A percentile compares a stretch with the other conserved stretches of the same genome.
Evolutionary conservation across 2,888 invertebrate species (phyloP).

Genomic region (Lymantria dispar): DNA sequence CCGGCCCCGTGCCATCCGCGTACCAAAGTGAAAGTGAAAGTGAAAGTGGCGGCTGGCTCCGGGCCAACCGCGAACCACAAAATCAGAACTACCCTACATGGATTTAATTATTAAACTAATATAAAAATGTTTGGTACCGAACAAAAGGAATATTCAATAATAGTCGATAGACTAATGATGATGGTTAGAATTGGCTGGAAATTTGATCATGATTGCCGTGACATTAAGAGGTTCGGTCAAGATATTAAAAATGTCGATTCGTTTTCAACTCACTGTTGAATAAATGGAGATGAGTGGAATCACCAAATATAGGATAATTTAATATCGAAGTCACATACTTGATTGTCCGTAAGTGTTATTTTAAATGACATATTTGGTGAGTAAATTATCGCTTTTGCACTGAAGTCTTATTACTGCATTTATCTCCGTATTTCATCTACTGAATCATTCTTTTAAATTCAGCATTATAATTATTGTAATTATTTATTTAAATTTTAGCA

Average conservation of each 20-base stretch:
- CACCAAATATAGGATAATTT: conserved; percentile 48
- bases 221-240: not conserved
- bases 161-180: no score
- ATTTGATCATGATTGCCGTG: not conserved
- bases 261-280: conserved; percentile 25
- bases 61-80: no score
- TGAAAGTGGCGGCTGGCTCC: no score
- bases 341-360: conserved; percentile 29
- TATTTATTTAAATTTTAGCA: not conserved
- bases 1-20: no score
- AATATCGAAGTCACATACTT: conserved; percentile 43
- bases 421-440: conserved; percentile 24
- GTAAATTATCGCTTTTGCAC: conserved; percentile 39
- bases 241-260: conserved; percentile 1
- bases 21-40: no score
- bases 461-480: conserved; percentile 18
- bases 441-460: conserved; percentile 11
- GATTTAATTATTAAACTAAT: no score
- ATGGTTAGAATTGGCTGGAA: no score
- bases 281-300: conserved; percentile 26
- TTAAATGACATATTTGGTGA: conserved; percentile 30
- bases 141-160: no score
- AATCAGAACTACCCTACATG: no score
- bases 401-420: conserved; percentile 32
- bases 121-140: no score